Evolutionary conservation across 2,113 vertebrate species (phyloP).

Genomic region (Collichthys lucidus): DNA sequence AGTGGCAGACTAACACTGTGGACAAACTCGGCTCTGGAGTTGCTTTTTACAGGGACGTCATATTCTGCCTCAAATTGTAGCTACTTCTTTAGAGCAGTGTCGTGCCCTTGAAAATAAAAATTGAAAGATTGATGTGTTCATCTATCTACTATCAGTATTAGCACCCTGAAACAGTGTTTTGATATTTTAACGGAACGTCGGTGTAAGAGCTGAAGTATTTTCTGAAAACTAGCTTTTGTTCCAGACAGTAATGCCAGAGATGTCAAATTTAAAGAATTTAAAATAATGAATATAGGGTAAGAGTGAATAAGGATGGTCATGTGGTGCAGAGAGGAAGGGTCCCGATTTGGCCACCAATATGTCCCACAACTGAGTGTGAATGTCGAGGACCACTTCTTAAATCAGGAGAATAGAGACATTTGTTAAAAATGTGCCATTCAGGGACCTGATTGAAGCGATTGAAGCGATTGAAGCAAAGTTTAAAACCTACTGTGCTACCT

Average conservation of each 20-base stretch:
- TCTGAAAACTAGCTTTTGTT: not conserved
- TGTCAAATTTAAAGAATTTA: not conserved
- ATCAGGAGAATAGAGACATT: not conserved
- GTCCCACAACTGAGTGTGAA: not conserved
- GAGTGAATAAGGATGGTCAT: too few relatives aligned
- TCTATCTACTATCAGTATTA: not conserved
- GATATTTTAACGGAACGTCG: not conserved
- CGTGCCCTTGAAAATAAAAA: slow-evolving; percentile 19
- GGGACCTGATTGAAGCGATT: too few relatives aligned
- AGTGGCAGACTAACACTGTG: not conserved
- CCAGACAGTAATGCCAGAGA: not conserved
- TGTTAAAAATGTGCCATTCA: not conserved
- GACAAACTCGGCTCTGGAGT: not conserved
- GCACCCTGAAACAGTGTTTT: not conserved
- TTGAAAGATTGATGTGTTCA: not conserved
- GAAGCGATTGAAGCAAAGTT: too few relatives aligned
- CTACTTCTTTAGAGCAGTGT: not conserved
- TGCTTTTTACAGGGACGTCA: not conserved
- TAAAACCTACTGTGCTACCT: too few relatives aligned
- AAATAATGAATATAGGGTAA: not conserved
- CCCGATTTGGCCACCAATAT: not conserved
- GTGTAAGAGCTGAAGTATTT: not conserved
- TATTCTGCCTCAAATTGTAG: not conserved
- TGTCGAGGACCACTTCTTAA: not conserved
- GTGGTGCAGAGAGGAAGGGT: not conserved